These are phyloP conservation scores for Quadroppia sp. DNA, from an alignment of 2,888 invertebrate genomes.

Conservation along the genomic window DNA sequence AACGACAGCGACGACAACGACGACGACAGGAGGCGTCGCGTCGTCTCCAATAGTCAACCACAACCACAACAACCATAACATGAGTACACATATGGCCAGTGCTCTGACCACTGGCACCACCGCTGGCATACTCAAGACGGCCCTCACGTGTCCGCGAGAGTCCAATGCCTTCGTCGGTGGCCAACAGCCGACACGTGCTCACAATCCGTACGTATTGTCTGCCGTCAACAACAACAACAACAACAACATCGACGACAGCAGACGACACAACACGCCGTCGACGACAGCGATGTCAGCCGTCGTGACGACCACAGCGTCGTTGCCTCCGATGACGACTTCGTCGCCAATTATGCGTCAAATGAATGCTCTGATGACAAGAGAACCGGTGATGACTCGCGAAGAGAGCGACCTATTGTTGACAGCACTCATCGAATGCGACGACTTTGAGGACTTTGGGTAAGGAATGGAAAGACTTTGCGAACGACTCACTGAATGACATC, in stretches of 20 bases:
- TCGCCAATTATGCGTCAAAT: constrained; percentile 34
- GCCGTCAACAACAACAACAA: too few species aligned
- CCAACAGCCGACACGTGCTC: constrained; percentile 24
- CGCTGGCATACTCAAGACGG: constrained; percentile 38
- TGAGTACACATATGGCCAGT: too few species aligned
- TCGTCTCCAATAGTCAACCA: neutral
- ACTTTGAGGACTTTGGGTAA: constrained; percentile 69
- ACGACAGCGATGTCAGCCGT: constrained; percentile 9
- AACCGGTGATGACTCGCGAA: constrained; percentile 70
- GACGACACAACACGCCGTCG: constrained; percentile 30
- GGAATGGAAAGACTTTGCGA: neutral
- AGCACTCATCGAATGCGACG: constrained; percentile 90
- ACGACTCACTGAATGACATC: neutral
- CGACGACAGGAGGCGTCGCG: too few species aligned
- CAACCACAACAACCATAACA: neutral
- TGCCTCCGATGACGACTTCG: constrained; percentile 51
- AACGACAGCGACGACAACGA: too few species aligned
- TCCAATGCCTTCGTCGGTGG: neutral
- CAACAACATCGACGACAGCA: too few species aligned
- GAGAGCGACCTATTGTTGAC: constrained; percentile 66
- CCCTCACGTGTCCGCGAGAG: constrained; percentile 29
- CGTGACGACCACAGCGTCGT: constrained; percentile 48
- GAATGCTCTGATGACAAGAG: constrained; percentile 61
- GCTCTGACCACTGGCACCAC: neutral
- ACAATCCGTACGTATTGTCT: constrained; percentile 43